These are phyloP conservation scores for Allacma fusca DNA, from an alignment of 2,888 invertebrate species.

Conservation along the genomic window DNA sequence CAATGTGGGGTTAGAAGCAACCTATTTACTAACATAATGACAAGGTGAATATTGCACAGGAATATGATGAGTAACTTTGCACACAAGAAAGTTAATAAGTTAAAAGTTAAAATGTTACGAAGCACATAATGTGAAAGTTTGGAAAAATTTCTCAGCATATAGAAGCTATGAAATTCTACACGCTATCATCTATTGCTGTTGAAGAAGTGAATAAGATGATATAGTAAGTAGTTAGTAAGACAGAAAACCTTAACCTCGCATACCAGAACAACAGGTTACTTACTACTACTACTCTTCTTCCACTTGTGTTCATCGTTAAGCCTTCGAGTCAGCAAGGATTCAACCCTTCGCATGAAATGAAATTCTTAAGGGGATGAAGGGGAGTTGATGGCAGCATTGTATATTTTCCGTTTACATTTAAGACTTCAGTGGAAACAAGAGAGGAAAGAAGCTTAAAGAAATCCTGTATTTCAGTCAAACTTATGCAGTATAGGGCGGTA, in stretches of 20 bases:
- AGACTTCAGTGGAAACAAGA: slow-evolving; percentile 10
- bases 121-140: too few species aligned
- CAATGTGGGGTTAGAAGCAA: too few species aligned
- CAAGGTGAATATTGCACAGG: slow-evolving; percentile 16
- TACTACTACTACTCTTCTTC: slow-evolving; percentile 31
- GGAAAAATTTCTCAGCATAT: too few species aligned
- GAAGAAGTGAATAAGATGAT: background rate
- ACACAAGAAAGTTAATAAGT: too few species aligned
- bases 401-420: background rate
- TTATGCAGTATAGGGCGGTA: background rate
- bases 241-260: slow-evolving; percentile 39
- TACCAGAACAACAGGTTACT: slow-evolving; percentile 40
- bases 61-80: background rate
- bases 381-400: background rate
- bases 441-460: slow-evolving; percentile 12
- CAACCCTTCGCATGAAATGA: background rate
- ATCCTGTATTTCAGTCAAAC: slow-evolving; percentile 7
- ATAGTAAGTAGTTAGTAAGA: background rate
- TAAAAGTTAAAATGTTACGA: too few species aligned
- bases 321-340: slow-evolving; percentile 10
- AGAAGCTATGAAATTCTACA: too few species aligned
- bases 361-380: slow-evolving; percentile 26
- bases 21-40: slow-evolving; percentile 5
- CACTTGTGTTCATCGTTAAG: slow-evolving; percentile 22
- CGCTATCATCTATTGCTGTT: too few species aligned